These are phyloP conservation scores for Drosophila stalkeri DNA, from an alignment of 2,888 invertebrate species.

Conservation along the genomic window DNA sequence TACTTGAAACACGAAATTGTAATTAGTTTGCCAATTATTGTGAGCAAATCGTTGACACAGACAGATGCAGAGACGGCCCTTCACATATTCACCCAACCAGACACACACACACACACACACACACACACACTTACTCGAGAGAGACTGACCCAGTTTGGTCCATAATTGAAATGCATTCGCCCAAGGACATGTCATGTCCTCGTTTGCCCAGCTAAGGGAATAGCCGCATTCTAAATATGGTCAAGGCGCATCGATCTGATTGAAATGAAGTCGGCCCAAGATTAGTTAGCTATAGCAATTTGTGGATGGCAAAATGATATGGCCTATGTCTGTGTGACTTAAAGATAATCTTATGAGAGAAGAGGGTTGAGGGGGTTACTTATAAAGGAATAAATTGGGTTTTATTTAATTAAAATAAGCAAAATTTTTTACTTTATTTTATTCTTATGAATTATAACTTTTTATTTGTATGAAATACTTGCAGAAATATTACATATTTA, in stretches of 20 bases:
- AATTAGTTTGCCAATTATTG: slow-evolving; percentile 34
- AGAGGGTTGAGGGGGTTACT: neutral
- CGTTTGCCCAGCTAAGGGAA: slow-evolving; percentile 32
- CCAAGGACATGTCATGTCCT: slow-evolving; percentile 66
- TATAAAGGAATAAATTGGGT: neutral
- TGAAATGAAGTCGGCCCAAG: neutral
- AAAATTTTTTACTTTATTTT: no score
- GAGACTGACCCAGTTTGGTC: slow-evolving; percentile 61
- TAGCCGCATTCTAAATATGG: slow-evolving; percentile 55
- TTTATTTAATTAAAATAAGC: no score
- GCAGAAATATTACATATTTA: no score
- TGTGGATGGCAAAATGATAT: neutral
- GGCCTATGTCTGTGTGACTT: neutral
- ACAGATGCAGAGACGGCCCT: slow-evolving; percentile 15
- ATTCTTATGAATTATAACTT: no score
- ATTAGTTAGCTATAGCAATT: neutral
- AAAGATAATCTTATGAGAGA: neutral
- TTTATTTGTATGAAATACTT: no score
- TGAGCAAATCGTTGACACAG: slow-evolving; percentile 18
- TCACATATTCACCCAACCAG: slow-evolving; percentile 6
- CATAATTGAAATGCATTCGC: slow-evolving; percentile 59
- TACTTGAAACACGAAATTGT: slow-evolving; percentile 11
- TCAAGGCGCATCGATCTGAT: slow-evolving; percentile 54
- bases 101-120: slow-evolving; percentile 1
- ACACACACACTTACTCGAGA: neutral